Percentiles rank a stretch among this genome's conserved stretches.
phyloP scores from a whole-genome alignment of 2,113 vertebrate species.

The Oncorhynchus masou region DNA sequence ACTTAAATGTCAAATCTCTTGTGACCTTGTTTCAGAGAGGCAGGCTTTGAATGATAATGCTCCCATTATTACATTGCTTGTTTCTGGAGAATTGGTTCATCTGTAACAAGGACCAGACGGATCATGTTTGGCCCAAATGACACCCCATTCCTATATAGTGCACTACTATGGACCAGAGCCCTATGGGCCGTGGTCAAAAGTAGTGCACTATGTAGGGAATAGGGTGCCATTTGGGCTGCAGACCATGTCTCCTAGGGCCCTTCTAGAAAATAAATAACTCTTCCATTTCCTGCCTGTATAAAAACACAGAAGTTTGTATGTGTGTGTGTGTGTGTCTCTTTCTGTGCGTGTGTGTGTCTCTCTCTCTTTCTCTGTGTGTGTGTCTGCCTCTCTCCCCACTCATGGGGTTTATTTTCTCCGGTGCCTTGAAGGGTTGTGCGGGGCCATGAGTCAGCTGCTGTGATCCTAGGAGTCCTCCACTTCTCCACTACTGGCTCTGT shows the following conservation, averaged over 20 bases:
- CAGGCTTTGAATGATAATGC: neutral
- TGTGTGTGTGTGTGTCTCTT: neutral
- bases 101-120: too few relatives aligned
- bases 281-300: too few relatives aligned
- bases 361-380: neutral
- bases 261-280: too few relatives aligned
- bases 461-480: neutral
- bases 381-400: neutral
- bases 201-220: too few relatives aligned
- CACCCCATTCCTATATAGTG: too few relatives aligned
- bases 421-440: neutral
- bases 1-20: neutral
- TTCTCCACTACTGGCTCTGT: neutral
- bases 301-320: constrained; percentile 6
- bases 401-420: neutral
- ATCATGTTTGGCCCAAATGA: too few relatives aligned
- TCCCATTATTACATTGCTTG: constrained; percentile 17
- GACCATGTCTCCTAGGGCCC: too few relatives aligned
- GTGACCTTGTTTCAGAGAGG: neutral
- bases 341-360: neutral
- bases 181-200: too few relatives aligned
- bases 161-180: too few relatives aligned
- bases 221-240: neutral
- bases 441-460: neutral
- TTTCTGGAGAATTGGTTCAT: too few relatives aligned